These are phyloP conservation scores for Apamea anceps DNA, from an alignment of 2,888 invertebrate genomes.

Conservation along the genomic window DNA sequence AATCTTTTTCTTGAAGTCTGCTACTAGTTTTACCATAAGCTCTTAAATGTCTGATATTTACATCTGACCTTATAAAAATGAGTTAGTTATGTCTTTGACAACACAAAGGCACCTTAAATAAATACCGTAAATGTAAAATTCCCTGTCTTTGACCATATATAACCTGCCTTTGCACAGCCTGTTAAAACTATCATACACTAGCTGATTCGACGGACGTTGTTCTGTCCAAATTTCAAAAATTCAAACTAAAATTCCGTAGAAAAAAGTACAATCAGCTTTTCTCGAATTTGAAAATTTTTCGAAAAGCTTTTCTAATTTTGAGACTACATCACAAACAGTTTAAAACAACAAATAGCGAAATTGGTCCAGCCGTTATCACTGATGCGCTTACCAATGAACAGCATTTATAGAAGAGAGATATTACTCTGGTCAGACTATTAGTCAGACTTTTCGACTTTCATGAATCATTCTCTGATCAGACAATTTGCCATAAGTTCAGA, in stretches of 20 bases:
- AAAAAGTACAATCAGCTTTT: background rate
- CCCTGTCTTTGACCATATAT: background rate
- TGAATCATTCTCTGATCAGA: background rate
- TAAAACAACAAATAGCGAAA: background rate
- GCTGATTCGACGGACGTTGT: background rate
- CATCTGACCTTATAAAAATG: background rate
- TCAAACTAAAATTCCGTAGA: background rate
- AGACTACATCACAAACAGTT: background rate
- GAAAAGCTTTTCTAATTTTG: background rate
- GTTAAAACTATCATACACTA: background rate
- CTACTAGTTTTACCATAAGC: constrained; percentile 2
- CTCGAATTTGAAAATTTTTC: background rate
- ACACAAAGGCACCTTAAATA: background rate
- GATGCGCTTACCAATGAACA: background rate
- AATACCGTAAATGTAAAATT: background rate
- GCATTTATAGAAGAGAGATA: background rate
- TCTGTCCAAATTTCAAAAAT: background rate
- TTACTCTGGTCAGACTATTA: background rate
- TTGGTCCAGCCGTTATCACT: background rate
- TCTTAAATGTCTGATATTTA: background rate
- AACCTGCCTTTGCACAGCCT: background rate
- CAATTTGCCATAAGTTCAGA: background rate
- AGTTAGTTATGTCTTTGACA: background rate
- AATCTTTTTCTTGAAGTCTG: background rate
- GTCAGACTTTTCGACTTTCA: background rate